Conservation (phyloP, 2,113 vertebrate genomes). For the mouse (Mus musculus) region DNA sequence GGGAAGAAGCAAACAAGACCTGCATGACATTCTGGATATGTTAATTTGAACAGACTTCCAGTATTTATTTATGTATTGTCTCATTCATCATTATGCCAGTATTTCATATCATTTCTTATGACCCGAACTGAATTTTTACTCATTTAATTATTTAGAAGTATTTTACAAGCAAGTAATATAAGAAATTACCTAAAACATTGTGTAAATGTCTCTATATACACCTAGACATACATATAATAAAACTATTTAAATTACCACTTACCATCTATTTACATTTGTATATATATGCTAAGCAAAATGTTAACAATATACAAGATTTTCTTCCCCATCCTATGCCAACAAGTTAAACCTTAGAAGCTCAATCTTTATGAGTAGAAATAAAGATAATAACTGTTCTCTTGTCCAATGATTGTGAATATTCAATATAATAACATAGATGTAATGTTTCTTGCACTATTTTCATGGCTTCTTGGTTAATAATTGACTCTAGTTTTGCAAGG, state of each 20-base stretch:
- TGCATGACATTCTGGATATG: not conserved
- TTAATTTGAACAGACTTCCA: not conserved
- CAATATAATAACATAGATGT: not conserved
- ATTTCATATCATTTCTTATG: conserved; percentile 28
- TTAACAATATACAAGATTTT: not conserved
- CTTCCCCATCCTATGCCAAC: not conserved
- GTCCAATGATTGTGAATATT: not conserved
- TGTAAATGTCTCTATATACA: not conserved
- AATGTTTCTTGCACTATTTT: not conserved
- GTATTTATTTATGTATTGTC: not conserved
- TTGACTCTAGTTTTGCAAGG: not conserved
- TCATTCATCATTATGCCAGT: not conserved
- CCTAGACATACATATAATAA: not conserved
- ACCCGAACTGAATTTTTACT: not conserved
- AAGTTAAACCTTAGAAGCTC: not conserved
- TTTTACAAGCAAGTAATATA: not conserved
- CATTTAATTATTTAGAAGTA: not conserved
- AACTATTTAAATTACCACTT: not conserved
- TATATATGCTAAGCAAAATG: not conserved
- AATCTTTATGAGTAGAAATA: not conserved
- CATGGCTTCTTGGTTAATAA: conserved; percentile 32
- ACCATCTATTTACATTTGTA: not conserved
- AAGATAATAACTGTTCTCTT: conserved; percentile 9
- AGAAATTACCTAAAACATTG: not conserved
- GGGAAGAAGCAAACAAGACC: not conserved